Base-by-base conservation (phyloP, 1,140 invertebrate species). In the Penaeus chinensis region DNA sequence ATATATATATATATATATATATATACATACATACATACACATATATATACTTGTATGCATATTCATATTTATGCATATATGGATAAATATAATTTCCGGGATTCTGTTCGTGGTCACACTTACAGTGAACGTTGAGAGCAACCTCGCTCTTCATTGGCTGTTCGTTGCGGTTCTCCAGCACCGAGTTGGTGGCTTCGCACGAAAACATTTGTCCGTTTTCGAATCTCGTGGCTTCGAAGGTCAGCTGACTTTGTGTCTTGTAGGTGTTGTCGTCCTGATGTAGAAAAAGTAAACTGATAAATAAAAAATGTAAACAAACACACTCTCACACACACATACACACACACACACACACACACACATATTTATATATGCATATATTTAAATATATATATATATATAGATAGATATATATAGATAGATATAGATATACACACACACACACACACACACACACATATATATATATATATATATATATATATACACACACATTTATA, bases 111-210 rank as follows among this genome's bases (percentile, higher is more conserved):
- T 20, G 22, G 18, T 19, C 20, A 11, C 2, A 95, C 96, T 96
- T 94, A 97, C 96, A 97, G 92, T 96, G 94, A 85, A 97, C 95
- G 93, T 96, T 95, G 79, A 97, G 93, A 76, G 94, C 94, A 19
- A 94, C 93, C 2, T 94, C 93, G 54, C 94, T 94, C 82, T 95
- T 93, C 91, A 97, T 94, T 0, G 96, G 95, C 89, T 84, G 69
- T 61, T 83, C 71, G 20, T 86, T 37, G 11, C 86, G 63, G 95
- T 94, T 93, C 85, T 93, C 92, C 91, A 95, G 95, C 22, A 98
- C 96, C 74, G 94, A 93, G 92, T 98, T 98, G 90, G 95, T 94
- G 0, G 95, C 96, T 91, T 95, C 94, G 91, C 97, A 98, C 65
- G 94, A 94, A 89, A 98, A 95, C 74, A 94, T 94, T 88, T 94